phyloP scores from a whole-genome alignment of 2,113 vertebrate species.

The Callospermophilus lateralis region DNA sequence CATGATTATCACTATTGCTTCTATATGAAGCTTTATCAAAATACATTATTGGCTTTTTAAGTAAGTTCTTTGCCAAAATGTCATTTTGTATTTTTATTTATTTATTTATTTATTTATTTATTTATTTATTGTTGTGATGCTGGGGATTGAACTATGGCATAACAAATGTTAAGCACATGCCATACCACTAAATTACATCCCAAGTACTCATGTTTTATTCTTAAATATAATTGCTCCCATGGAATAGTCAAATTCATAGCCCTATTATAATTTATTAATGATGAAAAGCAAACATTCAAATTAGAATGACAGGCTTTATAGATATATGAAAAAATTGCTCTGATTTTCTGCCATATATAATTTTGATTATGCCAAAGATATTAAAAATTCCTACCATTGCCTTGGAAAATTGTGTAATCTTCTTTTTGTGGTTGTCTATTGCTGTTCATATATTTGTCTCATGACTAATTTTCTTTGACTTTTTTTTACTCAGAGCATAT shows the following conservation, averaged over 20 bases:
- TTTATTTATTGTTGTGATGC: background rate
- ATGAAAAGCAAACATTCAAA: conserved; percentile 6
- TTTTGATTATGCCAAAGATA: background rate
- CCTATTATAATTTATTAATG: background rate
- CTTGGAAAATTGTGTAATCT: background rate
- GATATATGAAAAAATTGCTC: background rate
- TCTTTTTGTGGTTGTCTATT: background rate
- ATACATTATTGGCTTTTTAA: conserved; percentile 60
- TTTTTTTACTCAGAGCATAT: background rate
- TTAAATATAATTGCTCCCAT: background rate
- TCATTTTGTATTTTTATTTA: background rate
- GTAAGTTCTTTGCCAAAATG: background rate
- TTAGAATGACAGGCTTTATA: background rate
- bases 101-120: background rate
- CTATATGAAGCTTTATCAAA: background rate
- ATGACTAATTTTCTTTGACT: background rate
- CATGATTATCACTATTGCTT: conserved; percentile 36
- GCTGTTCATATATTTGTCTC: background rate
- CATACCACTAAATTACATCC: background rate
- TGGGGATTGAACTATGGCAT: background rate
- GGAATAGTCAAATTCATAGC: background rate
- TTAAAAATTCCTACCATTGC: background rate
- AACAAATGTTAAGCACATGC: background rate
- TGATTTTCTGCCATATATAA: background rate
- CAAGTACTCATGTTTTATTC: background rate